Evolutionary conservation across 2,888 invertebrate species (phyloP), one percentile per base, ranked within the genome.

Genomic region (Drosophila maculinotata): DNA sequence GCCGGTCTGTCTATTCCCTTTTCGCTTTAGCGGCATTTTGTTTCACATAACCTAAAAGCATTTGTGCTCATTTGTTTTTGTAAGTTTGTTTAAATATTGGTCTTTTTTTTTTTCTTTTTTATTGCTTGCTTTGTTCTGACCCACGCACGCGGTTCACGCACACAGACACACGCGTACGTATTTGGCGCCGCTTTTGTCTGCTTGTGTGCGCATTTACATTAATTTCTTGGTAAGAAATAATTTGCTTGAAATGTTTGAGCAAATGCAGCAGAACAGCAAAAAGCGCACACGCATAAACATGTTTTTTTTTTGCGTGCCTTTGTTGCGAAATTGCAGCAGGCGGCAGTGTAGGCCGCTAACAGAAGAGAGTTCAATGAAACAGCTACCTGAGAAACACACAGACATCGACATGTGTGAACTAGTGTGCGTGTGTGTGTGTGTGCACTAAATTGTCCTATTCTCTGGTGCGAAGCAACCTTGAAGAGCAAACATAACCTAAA

Each of bases 401-500:
- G 17, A 26, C 36, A 35, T n/a, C 31, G 30, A 33, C 26, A 20
- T 20, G 20, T 20, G 20, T 4, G 20, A n/a, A n/a, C 20, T 20
- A n/a, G n/a, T n/a, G n/a, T n/a, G n/a, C n/a, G n/a, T n/a, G n/a
- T 54, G 33, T 38, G 30, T 42, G 53, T 54, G 28, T 56, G 45
- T 58, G 28, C 26, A 20, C 26, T 36, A 6, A 36, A 71, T 35
- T 57, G 26, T 36, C 54, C 49, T 68, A 30, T 35, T 38, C 59
- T 54, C 51, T 53, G 64, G 31, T 45, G 59, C 67, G 71, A 47
- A 62, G 66, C 87, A 84, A 82, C 81, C 86, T 81, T 81, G 83
- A 79, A 59, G 71, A 8, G 33, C 54, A 62, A 79, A 81, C 87
- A 80, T 87, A 82, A 82, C 87, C 87, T 82, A 80, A 82, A 80